These are phyloP conservation scores for Micromesistius poutassou DNA, from an alignment of 2,797 vertebrate genomes.

Conservation along the genomic window DNA sequence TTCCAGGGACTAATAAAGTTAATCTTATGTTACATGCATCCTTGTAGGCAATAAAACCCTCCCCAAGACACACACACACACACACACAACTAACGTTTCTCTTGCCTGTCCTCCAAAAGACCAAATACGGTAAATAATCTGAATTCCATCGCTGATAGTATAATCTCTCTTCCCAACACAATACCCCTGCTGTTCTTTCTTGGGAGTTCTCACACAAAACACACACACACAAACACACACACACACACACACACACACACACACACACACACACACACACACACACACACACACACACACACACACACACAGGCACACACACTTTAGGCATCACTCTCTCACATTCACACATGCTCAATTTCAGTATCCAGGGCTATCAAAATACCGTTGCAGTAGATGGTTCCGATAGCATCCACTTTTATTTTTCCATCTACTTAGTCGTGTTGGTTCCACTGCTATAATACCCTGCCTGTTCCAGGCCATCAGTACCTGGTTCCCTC, in stretches of 20 bases:
- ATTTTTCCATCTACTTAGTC: no score
- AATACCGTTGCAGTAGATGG: not conserved
- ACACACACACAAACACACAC: conserved; percentile 42
- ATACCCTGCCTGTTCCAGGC: no score
- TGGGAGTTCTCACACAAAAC: conserved; percentile 29
- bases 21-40: not conserved
- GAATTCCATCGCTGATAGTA: conserved; percentile 68
- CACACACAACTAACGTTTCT: conserved; percentile 31
- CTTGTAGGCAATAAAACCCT: not conserved
- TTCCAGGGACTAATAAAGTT: not conserved
- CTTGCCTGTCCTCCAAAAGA: conserved; percentile 37
- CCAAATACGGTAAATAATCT: conserved; percentile 60
- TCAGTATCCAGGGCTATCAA: not conserved
- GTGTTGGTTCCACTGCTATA: no score
- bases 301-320: not conserved
- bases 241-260: conserved; percentile 31
- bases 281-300: conserved; percentile 28
- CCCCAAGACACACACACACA: not conserved
- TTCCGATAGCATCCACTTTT: not conserved
- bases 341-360: not conserved
- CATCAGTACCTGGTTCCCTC: not conserved
- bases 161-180: conserved; percentile 61
- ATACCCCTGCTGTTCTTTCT: conserved; percentile 56
- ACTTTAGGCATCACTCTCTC: not conserved
- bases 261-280: conserved; percentile 34